Evolutionary conservation across 2,888 invertebrate genomes (phyloP), one percentile per base, ranked within the genome.

Genomic region (Cyclophora punctaria): DNA sequence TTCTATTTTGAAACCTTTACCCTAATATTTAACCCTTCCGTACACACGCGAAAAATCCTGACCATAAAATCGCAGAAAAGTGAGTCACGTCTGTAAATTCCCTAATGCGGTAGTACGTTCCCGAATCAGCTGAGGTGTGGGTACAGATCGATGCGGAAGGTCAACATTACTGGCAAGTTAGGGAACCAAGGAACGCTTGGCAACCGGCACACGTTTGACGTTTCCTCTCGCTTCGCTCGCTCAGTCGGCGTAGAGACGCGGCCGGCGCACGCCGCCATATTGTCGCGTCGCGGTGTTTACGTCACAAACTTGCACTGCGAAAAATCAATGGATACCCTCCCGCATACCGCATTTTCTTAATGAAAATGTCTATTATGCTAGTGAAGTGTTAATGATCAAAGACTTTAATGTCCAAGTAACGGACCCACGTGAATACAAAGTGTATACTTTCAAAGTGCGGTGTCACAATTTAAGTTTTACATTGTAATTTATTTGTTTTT

Each of bases 291-390:
- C 84, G 83, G 20, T 20, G 20, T 20, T 20, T 20, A 85, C 86
- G 86, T 85, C 77, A 20, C 20, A 81, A 56, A 74, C 69, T 73
- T 78, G 75, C 78, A 76, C 67, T 80, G 80, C 80, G 83, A 85
- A 85, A 86, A 87, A 88, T 87, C 87, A 83, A 88, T 87, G 84
- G 79, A 79, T 80, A 69, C 71, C 85, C 82, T 74, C 74, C 80
- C 81, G 87, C 87, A 87, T 87, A 84, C 84, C 85, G 87, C 87
- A 88, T 86, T 87, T 87, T 83, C 81, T 70, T 53, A 62, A 70
- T 60, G 80, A 86, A 87, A 87, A 86, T 83, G 83, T 80, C 78
- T 60, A 73, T 69, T 79, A 86, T 87, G 87, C 77, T 52, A 80
- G 86, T 86, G 85, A 75, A 80, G 83, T 84, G 82, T 62, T 75